These are phyloP conservation scores for Trichopria drosophilae DNA, from an alignment of 2,888 invertebrate genomes.

Conservation along the genomic window DNA sequence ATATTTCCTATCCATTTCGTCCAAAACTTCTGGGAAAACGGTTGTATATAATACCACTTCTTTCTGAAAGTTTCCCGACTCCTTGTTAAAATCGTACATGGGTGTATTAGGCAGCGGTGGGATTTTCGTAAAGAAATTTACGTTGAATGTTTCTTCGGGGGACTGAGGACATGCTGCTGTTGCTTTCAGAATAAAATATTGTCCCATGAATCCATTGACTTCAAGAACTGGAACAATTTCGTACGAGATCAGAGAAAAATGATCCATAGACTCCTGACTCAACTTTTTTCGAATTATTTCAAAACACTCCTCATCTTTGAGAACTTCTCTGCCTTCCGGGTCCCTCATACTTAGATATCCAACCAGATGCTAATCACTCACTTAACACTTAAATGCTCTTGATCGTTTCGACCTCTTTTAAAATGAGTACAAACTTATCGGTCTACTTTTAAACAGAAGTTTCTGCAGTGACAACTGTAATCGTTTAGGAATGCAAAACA, in stretches of 20 bases:
- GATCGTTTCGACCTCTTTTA: no score
- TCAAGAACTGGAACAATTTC: conserved; percentile 43
- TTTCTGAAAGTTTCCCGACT: conserved; percentile 45
- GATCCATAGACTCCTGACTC: conserved; percentile 40
- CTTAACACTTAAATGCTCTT: no score
- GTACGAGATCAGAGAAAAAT: conserved; percentile 44
- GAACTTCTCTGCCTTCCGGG: conserved; percentile 32
- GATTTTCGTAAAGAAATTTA: conserved; percentile 48
- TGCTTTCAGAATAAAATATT: conserved; percentile 46
- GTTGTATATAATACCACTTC: conserved; percentile 46
- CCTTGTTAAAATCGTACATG: conserved; percentile 37
- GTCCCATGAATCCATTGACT: conserved; percentile 48
- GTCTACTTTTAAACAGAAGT: no score
- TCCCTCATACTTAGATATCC: no score
- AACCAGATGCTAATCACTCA: no score
- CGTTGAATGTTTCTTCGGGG: conserved; percentile 34
- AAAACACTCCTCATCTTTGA: conserved; percentile 44
- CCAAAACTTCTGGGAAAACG: conserved; percentile 47
- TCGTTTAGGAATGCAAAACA: no score
- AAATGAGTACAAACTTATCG: no score
- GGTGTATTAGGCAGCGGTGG: conserved; percentile 43
- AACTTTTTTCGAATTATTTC: conserved; percentile 47
- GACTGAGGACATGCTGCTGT: conserved; percentile 37
- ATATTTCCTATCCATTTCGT: conserved; percentile 32
- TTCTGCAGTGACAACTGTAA: no score